A percentile compares a stretch with the other conserved stretches of the same genome.
These are phyloP conservation scores for Choristoneura rosaceana DNA, from an alignment of 2,888 invertebrate genomes.

Conservation along the genomic window DNA sequence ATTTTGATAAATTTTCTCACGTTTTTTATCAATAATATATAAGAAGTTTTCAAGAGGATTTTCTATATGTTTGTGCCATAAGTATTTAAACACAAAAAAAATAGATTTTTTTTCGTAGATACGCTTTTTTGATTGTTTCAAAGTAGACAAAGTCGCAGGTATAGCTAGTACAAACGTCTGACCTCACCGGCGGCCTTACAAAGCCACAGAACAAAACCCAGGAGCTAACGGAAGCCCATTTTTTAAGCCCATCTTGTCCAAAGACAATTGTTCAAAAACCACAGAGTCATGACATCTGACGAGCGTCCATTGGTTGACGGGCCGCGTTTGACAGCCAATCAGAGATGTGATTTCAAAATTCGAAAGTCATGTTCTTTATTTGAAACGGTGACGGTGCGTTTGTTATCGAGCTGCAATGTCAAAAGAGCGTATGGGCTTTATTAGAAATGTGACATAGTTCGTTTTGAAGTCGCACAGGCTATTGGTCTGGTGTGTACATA, in stretches of 20 bases:
- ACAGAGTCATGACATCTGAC: constrained; percentile 82
- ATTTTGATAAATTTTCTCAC: no score
- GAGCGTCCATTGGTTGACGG: constrained; percentile 80
- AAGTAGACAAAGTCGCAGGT: not conserved
- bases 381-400: constrained; percentile 71
- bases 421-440: constrained; percentile 34
- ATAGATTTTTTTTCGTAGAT: no score
- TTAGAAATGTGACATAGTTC: not conserved
- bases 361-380: constrained; percentile 82
- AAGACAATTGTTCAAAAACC: constrained; percentile 74
- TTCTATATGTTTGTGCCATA: no score
- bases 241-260: constrained; percentile 61
- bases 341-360: constrained; percentile 72
- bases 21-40: no score
- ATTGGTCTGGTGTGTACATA: constrained; percentile 28
- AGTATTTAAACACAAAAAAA: no score
- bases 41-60: no score
- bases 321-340: constrained; percentile 82
- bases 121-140: not conserved
- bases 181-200: constrained; percentile 17
- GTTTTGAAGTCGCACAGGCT: constrained; percentile 1
- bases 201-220: constrained; percentile 56
- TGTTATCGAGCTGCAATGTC: constrained; percentile 44
- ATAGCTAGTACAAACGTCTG: not conserved
- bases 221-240: constrained; percentile 80